phyloP scores from a whole-genome alignment of 1,140 invertebrate genomes.

The Contarinia nasturtii region DNA sequence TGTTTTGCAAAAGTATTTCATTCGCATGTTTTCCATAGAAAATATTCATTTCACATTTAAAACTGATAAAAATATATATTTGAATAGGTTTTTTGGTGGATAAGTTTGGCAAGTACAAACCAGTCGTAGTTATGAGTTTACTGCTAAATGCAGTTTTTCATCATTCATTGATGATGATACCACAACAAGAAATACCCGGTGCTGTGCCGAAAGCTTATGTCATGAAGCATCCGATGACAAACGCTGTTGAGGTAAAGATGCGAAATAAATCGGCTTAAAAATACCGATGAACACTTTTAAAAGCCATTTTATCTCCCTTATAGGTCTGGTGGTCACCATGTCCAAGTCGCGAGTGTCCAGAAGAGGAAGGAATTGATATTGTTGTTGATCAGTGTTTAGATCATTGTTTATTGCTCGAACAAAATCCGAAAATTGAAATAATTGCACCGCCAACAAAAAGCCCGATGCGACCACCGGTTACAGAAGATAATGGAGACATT shows the following conservation, averaged over 20 bases:
- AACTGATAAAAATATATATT: background rate
- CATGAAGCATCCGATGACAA: constrained; percentile 43
- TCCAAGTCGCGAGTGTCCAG: constrained; percentile 50
- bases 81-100: constrained; percentile 53
- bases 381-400: constrained; percentile 45
- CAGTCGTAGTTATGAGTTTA: constrained; percentile 51
- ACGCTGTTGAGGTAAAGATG: constrained; percentile 37
- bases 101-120: constrained; percentile 63
- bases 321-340: constrained; percentile 62
- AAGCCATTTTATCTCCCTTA: constrained; percentile 6
- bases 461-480: constrained; percentile 7
- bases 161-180: constrained; percentile 48
- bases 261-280: background rate
- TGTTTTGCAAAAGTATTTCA: no score
- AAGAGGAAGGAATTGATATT: constrained; percentile 47
- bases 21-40: background rate
- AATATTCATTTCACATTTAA: background rate
- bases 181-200: constrained; percentile 51
- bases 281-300: background rate
- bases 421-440: constrained; percentile 20
- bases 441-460: constrained; percentile 8
- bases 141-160: constrained; percentile 51
- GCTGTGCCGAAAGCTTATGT: constrained; percentile 48
- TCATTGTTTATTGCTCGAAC: constrained; percentile 36
- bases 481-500: constrained; percentile 21